Conservation (phyloP, 2,797 vertebrate genomes). For the Rhadinocentrus ornatus region DNA sequence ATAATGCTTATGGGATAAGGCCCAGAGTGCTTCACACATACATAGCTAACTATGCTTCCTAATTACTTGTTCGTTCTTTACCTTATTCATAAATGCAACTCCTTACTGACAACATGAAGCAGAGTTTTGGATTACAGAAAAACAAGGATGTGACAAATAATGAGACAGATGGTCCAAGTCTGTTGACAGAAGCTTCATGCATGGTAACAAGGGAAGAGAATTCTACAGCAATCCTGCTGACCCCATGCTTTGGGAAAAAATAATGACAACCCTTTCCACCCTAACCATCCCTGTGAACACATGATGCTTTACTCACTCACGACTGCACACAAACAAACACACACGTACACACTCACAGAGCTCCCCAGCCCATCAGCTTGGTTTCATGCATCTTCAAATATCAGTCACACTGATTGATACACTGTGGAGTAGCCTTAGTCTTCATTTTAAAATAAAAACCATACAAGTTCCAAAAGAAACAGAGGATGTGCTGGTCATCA, state of each 20-base stretch:
- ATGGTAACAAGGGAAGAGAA: constrained; percentile 55
- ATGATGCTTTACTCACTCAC: constrained; percentile 1
- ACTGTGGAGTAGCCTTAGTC: constrained; percentile 73
- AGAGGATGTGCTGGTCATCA: constrained; percentile 55
- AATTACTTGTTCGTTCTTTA: constrained; percentile 63
- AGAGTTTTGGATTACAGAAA: constrained; percentile 53
- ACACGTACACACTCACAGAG: neutral
- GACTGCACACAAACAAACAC: constrained; percentile 8
- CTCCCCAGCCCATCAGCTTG: constrained; percentile 47
- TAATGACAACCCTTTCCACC: constrained; percentile 53
- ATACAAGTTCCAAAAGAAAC: constrained; percentile 51
- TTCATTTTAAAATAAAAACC: constrained; percentile 73
- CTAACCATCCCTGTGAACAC: neutral
- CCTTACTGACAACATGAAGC: constrained; percentile 60
- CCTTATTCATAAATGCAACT: constrained; percentile 71
- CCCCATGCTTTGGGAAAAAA: constrained; percentile 63
- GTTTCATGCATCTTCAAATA: constrained; percentile 80
- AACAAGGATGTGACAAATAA: constrained; percentile 72
- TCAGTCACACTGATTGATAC: constrained; percentile 82
- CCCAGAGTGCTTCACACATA: constrained; percentile 28
- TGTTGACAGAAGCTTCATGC: constrained; percentile 73
- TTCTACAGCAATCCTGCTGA: constrained; percentile 76
- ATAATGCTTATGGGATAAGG: constrained; percentile 45
- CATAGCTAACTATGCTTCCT: constrained; percentile 57
- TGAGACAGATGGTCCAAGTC: constrained; percentile 77